Percentiles rank a stretch among this genome's conserved stretches.
Conservation (phyloP, 2,113 vertebrate genomes). For the Mirounga angustirostris region DNA sequence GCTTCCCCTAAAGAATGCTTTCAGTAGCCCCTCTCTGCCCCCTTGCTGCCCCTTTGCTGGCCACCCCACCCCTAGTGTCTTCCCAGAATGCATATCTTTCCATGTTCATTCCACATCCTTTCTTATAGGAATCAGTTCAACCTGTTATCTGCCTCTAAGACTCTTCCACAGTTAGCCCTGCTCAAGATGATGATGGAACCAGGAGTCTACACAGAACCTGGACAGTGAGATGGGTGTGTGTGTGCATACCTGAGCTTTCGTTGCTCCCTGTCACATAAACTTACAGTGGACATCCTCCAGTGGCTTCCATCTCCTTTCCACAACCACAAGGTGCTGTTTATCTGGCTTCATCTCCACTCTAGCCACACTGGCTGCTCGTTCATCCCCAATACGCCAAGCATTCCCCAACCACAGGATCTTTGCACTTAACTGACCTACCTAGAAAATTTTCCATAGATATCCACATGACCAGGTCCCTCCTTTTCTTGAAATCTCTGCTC, state of each 20-base stretch:
- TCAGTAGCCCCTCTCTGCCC: background rate
- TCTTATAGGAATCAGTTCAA: accelerated
- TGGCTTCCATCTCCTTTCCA: background rate
- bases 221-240: accelerated
- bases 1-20: background rate
- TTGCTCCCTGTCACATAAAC: background rate
- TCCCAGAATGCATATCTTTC: background rate
- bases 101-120: background rate
- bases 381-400: background rate
- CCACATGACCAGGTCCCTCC: background rate
- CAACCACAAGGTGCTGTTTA: background rate
- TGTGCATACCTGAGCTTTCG: background rate
- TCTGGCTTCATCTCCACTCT: background rate
- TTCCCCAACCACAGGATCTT: background rate
- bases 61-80: background rate
- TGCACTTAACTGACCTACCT: background rate
- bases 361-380: background rate
- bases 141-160: background rate
- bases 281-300: background rate
- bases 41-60: background rate
- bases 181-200: background rate
- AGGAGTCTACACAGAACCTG: background rate
- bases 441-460: background rate
- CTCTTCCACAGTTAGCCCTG: background rate
- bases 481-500: background rate